Evolutionary conservation across 2,888 invertebrate genomes (phyloP).

Genomic region (Pseudococcus viburni): DNA sequence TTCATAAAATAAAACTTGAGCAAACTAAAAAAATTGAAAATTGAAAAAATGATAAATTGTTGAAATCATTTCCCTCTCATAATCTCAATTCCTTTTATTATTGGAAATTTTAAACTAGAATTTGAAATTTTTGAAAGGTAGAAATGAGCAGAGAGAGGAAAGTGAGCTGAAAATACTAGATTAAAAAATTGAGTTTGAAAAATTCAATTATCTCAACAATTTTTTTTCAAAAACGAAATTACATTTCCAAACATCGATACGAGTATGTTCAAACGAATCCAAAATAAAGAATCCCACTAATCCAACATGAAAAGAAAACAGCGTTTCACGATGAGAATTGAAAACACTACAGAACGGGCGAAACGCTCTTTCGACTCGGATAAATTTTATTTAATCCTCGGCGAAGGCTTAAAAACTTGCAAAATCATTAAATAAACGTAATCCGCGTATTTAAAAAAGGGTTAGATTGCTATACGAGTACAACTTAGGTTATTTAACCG

Average conservation of each 20-base stretch:
- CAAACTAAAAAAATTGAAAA: no score
- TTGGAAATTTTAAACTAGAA: no score
- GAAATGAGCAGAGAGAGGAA: no score
- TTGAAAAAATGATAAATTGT: no score
- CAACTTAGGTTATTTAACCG: not conserved
- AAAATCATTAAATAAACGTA: not conserved
- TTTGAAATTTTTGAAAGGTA: no score
- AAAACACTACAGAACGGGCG: not conserved
- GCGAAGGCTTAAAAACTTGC: not conserved
- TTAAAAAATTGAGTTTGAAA: not conserved
- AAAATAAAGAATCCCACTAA: not conserved
- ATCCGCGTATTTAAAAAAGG: conserved; percentile 23
- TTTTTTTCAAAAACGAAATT: not conserved
- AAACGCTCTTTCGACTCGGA: not conserved
- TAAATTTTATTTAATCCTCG: not conserved
- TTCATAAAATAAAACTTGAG: no score
- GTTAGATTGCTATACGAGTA: not conserved
- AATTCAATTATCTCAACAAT: not conserved
- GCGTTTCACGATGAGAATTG: not conserved
- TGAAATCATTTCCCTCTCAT: no score
- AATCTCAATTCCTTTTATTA: no score
- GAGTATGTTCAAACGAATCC: not conserved
- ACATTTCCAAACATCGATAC: not conserved
- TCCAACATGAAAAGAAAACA: not conserved
- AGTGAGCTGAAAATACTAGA: no score